Conservation (phyloP, 2,113 vertebrate genomes). For the Albula goreensis region DNA sequence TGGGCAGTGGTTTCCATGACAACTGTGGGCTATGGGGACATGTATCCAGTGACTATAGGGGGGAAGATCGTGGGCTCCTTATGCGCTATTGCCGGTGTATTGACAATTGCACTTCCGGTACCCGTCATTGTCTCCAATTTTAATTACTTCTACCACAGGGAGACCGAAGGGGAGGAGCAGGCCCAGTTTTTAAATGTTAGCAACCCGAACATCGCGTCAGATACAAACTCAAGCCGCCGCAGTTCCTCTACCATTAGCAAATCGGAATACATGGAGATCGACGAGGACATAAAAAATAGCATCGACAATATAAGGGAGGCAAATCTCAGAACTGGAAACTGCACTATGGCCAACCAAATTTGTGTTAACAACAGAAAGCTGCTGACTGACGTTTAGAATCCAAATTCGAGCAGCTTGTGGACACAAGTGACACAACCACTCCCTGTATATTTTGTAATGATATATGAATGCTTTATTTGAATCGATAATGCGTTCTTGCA, state of each 20-base stretch:
- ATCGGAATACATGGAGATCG: slow-evolving; percentile 99
- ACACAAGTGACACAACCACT: slow-evolving; percentile 56
- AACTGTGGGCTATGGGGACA: slow-evolving; percentile 99
- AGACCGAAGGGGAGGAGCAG: slow-evolving; percentile 98
- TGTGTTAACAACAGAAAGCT: slow-evolving; percentile 97
- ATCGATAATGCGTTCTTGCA: slow-evolving; percentile 83
- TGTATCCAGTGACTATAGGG: slow-evolving; percentile 98
- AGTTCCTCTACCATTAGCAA: slow-evolving; percentile 94
- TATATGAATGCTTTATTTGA: slow-evolving; percentile 79
- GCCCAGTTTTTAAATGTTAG: slow-evolving; percentile 97
- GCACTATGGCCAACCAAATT: slow-evolving; percentile 94
- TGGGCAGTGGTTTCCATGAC: slow-evolving; percentile 99
- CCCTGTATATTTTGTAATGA: slow-evolving; percentile 81
- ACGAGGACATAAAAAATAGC: slow-evolving; percentile 98
- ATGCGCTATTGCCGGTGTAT: slow-evolving; percentile 97
- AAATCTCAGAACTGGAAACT: slow-evolving; percentile 99
- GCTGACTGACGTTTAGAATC: slow-evolving; percentile 91
- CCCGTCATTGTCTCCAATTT: slow-evolving; percentile 99
- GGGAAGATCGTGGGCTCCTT: slow-evolving; percentile 99
- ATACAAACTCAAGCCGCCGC: slow-evolving; percentile 92
- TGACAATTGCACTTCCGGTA: slow-evolving; percentile 98
- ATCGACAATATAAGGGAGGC: slow-evolving; percentile 97
- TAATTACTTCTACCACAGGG: slow-evolving; percentile 99
- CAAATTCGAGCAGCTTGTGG: slow-evolving; percentile 51
- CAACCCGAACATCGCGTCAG: slow-evolving; percentile 92